Evolutionary conservation across 2,113 vertebrate genomes (phyloP).

Genomic region (Meles meles): DNA sequence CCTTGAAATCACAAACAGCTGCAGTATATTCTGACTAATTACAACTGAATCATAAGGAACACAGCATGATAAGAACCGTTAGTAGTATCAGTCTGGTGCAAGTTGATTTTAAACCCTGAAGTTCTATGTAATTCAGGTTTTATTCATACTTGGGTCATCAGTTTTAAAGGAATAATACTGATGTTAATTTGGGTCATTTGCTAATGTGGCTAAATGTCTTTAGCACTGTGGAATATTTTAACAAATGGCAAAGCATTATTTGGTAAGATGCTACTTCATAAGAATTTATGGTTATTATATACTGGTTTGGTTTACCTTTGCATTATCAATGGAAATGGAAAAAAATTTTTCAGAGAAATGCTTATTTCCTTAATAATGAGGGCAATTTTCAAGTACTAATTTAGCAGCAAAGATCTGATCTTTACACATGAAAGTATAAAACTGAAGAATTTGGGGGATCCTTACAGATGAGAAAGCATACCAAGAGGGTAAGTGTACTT

Average conservation of each 20-base stretch:
- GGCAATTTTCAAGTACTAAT: not conserved
- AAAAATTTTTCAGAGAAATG: not conserved
- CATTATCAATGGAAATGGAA: conserved; percentile 33
- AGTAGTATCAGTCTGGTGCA: conserved; percentile 52
- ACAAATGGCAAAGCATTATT: not conserved
- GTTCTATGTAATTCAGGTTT: conserved; percentile 38
- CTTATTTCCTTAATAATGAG: not conserved
- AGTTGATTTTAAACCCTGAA: conserved; percentile 64
- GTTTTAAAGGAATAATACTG: conserved; percentile 27
- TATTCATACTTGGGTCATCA: conserved; percentile 43
- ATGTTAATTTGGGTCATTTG: conserved; percentile 12
- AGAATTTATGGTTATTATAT: not conserved
- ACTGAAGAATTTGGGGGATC: not conserved
- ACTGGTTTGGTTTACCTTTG: not conserved
- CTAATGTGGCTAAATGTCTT: not conserved
- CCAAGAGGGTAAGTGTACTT: not conserved
- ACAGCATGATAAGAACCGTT: conserved; percentile 55
- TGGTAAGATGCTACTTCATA: not conserved
- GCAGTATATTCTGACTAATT: conserved; percentile 70
- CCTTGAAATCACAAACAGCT: conserved; percentile 65
- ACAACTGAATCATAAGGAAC: conserved; percentile 64
- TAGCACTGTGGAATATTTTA: not conserved
- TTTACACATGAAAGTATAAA: not conserved
- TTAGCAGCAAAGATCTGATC: not conserved
- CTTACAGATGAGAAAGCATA: not conserved